Evolutionary conservation across 1,140 invertebrate species (phyloP), one percentile per base, ranked within the genome.

Genomic region (Ganaspis sp.): DNA sequence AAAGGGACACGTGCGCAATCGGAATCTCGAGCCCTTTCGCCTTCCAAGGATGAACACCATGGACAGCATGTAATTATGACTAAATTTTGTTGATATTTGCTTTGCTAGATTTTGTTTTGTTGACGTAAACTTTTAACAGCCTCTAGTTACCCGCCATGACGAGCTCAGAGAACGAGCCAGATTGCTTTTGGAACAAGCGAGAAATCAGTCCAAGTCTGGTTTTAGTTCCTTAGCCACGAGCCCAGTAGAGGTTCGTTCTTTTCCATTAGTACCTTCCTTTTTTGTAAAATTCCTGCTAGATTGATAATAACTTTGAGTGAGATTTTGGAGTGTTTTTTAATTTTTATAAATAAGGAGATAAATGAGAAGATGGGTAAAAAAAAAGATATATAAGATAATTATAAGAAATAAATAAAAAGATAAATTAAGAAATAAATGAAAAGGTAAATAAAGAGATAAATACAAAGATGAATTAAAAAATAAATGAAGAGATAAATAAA

Each of bases 111-210:
- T 53, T 74, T 76, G 21, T 17, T 75, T 79, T 81, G 29, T 74
- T 72, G 49, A 49, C 17, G 17, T 81, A 84, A 85, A 83, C 74
- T 85, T 88, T 86, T 88, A 87, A 86, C 90, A 96, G 94, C 93
- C 95, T 89, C 91, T 95, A 84, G 89, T 96, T 85, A 94, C 94
- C 82, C 93, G 96, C 45, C 95, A 97, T 88, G 95, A 96, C 82
- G 95, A 96, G 92, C 92, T 98, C 82, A 96, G 96, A 89, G 97
- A 98, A 93, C 92, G 96, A 92, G 97, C 97, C 72, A 94, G 96
- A 88, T 93, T 96, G 88, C 93, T 99, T 89, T 93, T 98, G 82
- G 97, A 98, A 89, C 96, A 97, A 84, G 95, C 96, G 12, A 94
- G 95, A 90, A 93, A 93, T 85, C 96, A 97, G 85, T 94, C 94